These are phyloP conservation scores for Echinops telfairi DNA, from an alignment of 2,113 vertebrate genomes.

Conservation along the genomic window DNA sequence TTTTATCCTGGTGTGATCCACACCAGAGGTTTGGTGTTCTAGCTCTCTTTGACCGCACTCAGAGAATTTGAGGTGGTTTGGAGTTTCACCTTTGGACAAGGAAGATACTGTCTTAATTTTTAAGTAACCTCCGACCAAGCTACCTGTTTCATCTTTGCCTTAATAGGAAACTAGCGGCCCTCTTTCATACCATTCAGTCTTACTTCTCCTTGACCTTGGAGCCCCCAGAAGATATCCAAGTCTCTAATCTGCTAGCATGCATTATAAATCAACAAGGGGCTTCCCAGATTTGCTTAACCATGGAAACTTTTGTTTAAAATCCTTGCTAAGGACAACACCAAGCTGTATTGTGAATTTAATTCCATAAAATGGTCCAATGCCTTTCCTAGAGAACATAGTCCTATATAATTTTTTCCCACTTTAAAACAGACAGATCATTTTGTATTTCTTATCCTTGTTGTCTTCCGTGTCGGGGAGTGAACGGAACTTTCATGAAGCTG, in stretches of 20 bases:
- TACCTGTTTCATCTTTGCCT: conserved; percentile 2
- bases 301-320: conserved; percentile 8
- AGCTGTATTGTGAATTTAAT: neutral
- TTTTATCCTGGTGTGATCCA: neutral
- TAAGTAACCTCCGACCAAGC: neutral
- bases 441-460: conserved; percentile 29
- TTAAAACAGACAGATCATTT: conserved; percentile 40
- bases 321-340: conserved; percentile 20
- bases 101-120: neutral
- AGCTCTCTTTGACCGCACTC: neutral
- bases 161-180: neutral
- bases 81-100: neutral
- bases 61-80: neutral
- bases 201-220: conserved; percentile 41
- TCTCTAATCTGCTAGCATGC: neutral
- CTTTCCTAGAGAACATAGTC: conserved; percentile 40
- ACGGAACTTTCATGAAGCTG: conserved; percentile 49
- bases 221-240: neutral
- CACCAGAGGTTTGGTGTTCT: neutral
- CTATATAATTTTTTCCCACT: conserved; percentile 28
- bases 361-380: conserved; percentile 20
- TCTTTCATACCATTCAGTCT: neutral
- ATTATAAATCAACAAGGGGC: conserved; percentile 1
- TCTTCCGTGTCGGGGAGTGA: neutral
- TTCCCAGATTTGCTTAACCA: neutral